A percentile compares a stretch with the other conserved stretches of the same genome.
Evolutionary conservation across 2,888 invertebrate species (phyloP).

Genomic region (Drosophila kambysellisi): DNA sequence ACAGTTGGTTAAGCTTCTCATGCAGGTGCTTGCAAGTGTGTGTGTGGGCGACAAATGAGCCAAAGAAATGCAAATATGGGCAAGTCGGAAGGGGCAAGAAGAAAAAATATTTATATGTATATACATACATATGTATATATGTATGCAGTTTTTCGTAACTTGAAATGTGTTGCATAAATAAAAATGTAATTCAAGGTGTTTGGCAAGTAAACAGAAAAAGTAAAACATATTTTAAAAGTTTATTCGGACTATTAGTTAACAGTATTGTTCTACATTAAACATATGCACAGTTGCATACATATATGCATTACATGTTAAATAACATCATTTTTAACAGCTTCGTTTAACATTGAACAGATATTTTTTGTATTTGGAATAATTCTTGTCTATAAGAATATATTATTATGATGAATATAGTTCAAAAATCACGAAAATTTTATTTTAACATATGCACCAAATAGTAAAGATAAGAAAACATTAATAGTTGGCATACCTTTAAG

Average conservation of each 20-base stretch:
- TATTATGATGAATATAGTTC: too few relatives aligned
- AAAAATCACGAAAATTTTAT: background rate
- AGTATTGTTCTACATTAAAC: background rate
- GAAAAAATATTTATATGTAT: background rate
- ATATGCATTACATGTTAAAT: background rate
- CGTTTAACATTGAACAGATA: background rate
- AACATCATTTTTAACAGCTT: background rate
- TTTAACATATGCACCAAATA: background rate
- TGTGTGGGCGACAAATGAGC: slow-evolving; percentile 8
- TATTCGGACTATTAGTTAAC: background rate
- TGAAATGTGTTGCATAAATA: background rate
- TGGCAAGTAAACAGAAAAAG: background rate
- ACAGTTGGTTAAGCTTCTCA: slow-evolving; percentile 58
- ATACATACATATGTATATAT: too few relatives aligned
- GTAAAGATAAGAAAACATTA: background rate
- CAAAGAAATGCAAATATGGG: slow-evolving; percentile 15
- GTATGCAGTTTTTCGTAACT: too few relatives aligned
- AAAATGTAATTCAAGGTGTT: background rate
- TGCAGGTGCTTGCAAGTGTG: slow-evolving; percentile 34
- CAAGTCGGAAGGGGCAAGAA: background rate
- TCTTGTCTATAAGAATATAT: too few relatives aligned
- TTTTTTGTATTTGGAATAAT: background rate
- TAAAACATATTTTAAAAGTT: background rate
- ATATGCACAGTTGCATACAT: background rate
- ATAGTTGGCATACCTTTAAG: too few relatives aligned